Percentiles rank a stretch among this genome's conserved stretches.
phyloP scores from a whole-genome alignment of 2,797 vertebrate genomes.

The Siniperca obscura region DNA sequence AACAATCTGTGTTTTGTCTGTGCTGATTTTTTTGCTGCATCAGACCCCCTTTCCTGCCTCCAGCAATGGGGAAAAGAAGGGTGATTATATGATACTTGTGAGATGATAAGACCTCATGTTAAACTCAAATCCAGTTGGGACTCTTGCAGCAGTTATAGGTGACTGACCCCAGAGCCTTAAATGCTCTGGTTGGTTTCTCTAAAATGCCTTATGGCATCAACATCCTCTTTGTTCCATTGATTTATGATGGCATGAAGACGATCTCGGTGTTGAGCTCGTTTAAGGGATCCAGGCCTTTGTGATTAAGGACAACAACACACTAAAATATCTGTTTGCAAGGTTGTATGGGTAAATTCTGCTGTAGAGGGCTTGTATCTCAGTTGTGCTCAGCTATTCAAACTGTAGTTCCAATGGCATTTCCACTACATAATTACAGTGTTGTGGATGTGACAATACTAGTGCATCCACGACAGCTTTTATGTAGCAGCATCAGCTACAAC shows the following conservation, averaged over 20 bases:
- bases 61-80: slow-evolving; percentile 26
- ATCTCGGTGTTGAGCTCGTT: slow-evolving; percentile 27
- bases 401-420: slow-evolving; percentile 39
- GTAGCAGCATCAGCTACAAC: slow-evolving; percentile 31
- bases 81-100: slow-evolving; percentile 66
- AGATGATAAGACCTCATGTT: slow-evolving; percentile 49
- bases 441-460: slow-evolving; percentile 57
- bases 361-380: slow-evolving; percentile 16
- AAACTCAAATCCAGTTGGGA: slow-evolving; percentile 48
- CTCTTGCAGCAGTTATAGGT: slow-evolving; percentile 24
- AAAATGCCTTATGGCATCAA: slow-evolving; percentile 39
- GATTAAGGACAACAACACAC: slow-evolving; percentile 42
- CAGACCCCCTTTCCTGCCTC: slow-evolving; percentile 55
- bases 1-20: slow-evolving; percentile 82
- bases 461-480: slow-evolving; percentile 27
- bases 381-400: slow-evolving; percentile 46
- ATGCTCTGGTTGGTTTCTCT: slow-evolving; percentile 31
- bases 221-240: slow-evolving; percentile 30
- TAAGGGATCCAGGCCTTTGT: slow-evolving; percentile 20
- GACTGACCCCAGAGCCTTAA: slow-evolving; percentile 28
- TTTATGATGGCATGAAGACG: slow-evolving; percentile 38
- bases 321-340: slow-evolving; percentile 42
- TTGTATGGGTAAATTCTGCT: slow-evolving; percentile 29
- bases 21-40: slow-evolving; percentile 40
- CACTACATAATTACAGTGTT: slow-evolving; percentile 60